Evolutionary conservation across 1,140 invertebrate species (phyloP).

Genomic region (Ostrea edulis): DNA sequence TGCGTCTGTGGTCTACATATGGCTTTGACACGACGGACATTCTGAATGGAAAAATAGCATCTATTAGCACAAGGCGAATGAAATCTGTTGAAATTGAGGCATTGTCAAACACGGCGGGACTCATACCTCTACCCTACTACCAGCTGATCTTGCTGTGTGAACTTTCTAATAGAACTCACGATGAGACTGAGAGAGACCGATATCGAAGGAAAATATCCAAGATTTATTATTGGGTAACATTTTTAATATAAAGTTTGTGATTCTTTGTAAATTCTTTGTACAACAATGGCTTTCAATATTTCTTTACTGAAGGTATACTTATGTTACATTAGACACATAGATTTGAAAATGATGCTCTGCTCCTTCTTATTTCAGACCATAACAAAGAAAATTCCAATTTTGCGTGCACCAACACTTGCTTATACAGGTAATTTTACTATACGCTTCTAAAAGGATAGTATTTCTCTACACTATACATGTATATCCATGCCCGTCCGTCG

Average conservation of each 20-base stretch:
- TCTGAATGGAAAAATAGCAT: neutral
- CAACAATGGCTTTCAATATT: too few relatives aligned
- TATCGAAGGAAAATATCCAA: neutral
- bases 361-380: neutral
- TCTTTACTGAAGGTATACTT: too few relatives aligned
- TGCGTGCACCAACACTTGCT: neutral
- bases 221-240: neutral
- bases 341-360: neutral
- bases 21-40: neutral
- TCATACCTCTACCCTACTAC: neutral
- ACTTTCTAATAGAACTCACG: neutral
- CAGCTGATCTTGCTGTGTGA: neutral
- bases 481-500: too few relatives aligned
- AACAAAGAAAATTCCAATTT: neutral
- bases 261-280: too few relatives aligned
- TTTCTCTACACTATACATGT: too few relatives aligned
- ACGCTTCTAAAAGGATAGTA: neutral
- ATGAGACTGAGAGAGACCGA: neutral
- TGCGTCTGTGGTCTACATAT: neutral
- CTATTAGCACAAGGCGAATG: neutral
- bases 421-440: neutral
- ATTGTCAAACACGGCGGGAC: neutral
- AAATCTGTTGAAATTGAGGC: neutral
- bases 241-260: neutral
- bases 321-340: too few relatives aligned